Conservation (phyloP, 1,140 invertebrate species). For the Maniola jurtina region DNA sequence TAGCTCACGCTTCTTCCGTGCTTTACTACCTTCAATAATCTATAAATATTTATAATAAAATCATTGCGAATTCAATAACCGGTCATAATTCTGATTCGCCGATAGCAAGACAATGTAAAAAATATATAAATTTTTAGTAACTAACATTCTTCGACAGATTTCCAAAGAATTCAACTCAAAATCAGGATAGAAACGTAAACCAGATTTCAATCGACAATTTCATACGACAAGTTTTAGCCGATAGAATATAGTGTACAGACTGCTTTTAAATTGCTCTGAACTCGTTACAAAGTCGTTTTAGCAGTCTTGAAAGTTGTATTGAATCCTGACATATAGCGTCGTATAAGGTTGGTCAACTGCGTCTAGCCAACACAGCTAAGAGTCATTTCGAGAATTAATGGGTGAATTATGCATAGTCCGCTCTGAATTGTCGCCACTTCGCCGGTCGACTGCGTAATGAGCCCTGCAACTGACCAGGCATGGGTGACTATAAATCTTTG, state of each 20-base stretch:
- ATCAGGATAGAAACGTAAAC: conserved; percentile 9
- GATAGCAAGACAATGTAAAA: too few relatives aligned
- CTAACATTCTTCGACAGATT: not conserved
- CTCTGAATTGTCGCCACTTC: conserved; percentile 60
- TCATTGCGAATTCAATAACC: too few relatives aligned
- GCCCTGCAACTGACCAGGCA: conserved; percentile 25
- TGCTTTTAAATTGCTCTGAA: conserved; percentile 34
- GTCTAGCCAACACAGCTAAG: conserved; percentile 63
- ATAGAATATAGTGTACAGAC: conserved; percentile 29
- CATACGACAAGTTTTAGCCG: conserved; percentile 5
- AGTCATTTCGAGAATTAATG: conserved; percentile 74
- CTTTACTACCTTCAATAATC: too few relatives aligned
- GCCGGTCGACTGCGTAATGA: conserved; percentile 52
- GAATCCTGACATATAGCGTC: conserved; percentile 53
- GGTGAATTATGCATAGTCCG: conserved; percentile 71
- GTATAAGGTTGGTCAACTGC: conserved; percentile 55
- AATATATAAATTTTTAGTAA: too few relatives aligned
- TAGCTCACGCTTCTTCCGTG: not conserved
- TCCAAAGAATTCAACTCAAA: not conserved
- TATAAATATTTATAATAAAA: too few relatives aligned
- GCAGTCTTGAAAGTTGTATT: conserved; percentile 51
- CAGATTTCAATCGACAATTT: conserved; percentile 2
- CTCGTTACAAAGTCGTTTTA: conserved; percentile 37
- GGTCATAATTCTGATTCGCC: too few relatives aligned
- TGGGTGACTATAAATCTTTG: conserved; percentile 23